These are phyloP conservation scores for Ctenopoma kingsleyae DNA, from an alignment of 2,797 vertebrate species.

Conservation along the genomic window DNA sequence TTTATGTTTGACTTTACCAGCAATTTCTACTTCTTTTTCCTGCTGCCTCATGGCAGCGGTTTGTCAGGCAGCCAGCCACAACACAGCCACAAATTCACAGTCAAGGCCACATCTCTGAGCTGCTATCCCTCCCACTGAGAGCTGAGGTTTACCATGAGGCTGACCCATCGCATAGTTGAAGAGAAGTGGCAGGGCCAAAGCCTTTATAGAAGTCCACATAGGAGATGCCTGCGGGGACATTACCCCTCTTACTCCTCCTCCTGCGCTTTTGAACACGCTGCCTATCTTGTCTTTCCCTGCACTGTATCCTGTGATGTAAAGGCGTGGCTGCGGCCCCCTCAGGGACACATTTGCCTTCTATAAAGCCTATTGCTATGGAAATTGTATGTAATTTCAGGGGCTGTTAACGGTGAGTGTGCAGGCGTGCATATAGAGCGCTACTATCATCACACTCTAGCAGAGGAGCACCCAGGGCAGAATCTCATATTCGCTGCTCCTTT, in stretches of 20 bases:
- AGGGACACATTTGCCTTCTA: constrained; percentile 67
- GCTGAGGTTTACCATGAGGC: constrained; percentile 43
- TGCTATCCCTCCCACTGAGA: constrained; percentile 43
- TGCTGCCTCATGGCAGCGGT: constrained; percentile 2
- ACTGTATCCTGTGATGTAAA: constrained; percentile 50
- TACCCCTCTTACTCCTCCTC: constrained; percentile 28
- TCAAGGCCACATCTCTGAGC: constrained; percentile 50
- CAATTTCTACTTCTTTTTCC: constrained; percentile 16
- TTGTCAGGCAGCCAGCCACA: constrained; percentile 18
- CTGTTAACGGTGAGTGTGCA: constrained; percentile 58
- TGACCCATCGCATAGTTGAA: constrained; percentile 53
- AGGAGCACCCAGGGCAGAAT: constrained; percentile 59
- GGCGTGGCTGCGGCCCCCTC: constrained; percentile 44
- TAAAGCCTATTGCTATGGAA: constrained; percentile 73
- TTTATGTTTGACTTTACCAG: constrained; percentile 44
- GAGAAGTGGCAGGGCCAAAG: constrained; percentile 45
- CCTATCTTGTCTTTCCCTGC: constrained; percentile 39
- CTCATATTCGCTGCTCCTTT: constrained; percentile 57
- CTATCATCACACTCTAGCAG: constrained; percentile 60
- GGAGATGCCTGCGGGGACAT: constrained; percentile 52
- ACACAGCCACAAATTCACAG: constrained; percentile 46
- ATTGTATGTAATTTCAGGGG: constrained; percentile 77
- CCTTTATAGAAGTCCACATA: constrained; percentile 57
- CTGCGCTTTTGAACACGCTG: constrained; percentile 30
- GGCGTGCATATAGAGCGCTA: constrained; percentile 60